Percentiles rank a stretch among this genome's conserved stretches.
Evolutionary conservation across 2,113 vertebrate genomes (phyloP).

Genomic region (Aptenodytes forsteri): DNA sequence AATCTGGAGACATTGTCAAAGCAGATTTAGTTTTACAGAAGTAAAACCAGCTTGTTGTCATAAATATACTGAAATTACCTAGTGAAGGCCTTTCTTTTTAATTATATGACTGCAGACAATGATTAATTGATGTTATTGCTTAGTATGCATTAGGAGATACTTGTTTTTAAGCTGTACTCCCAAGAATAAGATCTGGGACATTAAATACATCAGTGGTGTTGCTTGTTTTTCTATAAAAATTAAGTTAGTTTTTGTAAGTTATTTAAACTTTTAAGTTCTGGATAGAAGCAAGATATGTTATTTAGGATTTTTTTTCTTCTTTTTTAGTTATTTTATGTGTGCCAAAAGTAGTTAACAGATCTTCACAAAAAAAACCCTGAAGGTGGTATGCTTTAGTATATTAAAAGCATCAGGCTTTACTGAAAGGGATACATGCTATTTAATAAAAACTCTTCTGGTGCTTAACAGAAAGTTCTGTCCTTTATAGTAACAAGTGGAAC

Average conservation of each 20-base stretch:
- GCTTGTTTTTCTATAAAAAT: not conserved
- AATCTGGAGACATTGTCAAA: conserved; percentile 14
- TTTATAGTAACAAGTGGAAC: not conserved
- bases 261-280: not conserved
- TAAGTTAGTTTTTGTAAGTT: not conserved
- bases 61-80: not conserved
- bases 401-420: not conserved
- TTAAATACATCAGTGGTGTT: not conserved
- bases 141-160: not conserved
- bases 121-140: not conserved
- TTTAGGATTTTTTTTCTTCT: not conserved
- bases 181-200: not conserved
- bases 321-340: not conserved
- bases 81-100: not conserved
- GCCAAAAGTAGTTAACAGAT: not conserved
- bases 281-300: not conserved
- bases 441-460: not conserved
- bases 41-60: not conserved
- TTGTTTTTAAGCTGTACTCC: not conserved
- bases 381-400: not conserved
- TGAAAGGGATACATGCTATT: not conserved
- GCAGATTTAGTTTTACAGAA: not conserved
- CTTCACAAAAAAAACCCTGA: not conserved
- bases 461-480: not conserved
- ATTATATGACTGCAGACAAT: not conserved